phyloP scores from a whole-genome alignment of 2,113 vertebrate genomes.

The Brienomyrus brachyistius region DNA sequence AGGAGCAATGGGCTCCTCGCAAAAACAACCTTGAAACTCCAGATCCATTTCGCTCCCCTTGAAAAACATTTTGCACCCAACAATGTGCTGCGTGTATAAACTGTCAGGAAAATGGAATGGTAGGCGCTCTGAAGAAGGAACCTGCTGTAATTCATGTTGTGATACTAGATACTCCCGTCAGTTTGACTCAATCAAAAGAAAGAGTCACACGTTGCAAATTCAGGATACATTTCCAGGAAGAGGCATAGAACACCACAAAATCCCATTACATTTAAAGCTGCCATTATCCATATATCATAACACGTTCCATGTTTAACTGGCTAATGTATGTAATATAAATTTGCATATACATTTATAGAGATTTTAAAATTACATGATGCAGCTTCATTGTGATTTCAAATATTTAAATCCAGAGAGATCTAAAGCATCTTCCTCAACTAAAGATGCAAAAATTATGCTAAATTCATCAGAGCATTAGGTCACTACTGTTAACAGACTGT shows the following conservation, averaged over 20 bases:
- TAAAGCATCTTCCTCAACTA: not conserved
- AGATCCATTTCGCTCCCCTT: not conserved
- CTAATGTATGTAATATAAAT: not conserved
- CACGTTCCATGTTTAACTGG: not conserved
- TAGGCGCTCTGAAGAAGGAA: not conserved
- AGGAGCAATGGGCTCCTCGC: not conserved
- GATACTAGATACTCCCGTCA: not conserved
- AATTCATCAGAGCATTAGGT: not conserved
- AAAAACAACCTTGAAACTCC: not conserved
- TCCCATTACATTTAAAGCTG: not conserved
- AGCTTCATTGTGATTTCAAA: not conserved
- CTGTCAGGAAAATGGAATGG: not conserved
- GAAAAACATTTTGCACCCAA: not conserved
- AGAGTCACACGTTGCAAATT: not conserved
- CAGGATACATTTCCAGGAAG: not conserved
- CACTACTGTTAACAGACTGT: not conserved
- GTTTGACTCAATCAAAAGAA: not conserved
- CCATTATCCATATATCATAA: not conserved
- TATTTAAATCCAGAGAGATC: not conserved
- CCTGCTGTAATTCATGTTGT: not conserved
- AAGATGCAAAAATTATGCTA: not conserved
- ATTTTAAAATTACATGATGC: not conserved
- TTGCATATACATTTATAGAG: not conserved
- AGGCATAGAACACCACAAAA: not conserved
- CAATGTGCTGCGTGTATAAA: not conserved